Conservation (phyloP, 2,888 invertebrate species). For the Nezara viridula region DNA sequence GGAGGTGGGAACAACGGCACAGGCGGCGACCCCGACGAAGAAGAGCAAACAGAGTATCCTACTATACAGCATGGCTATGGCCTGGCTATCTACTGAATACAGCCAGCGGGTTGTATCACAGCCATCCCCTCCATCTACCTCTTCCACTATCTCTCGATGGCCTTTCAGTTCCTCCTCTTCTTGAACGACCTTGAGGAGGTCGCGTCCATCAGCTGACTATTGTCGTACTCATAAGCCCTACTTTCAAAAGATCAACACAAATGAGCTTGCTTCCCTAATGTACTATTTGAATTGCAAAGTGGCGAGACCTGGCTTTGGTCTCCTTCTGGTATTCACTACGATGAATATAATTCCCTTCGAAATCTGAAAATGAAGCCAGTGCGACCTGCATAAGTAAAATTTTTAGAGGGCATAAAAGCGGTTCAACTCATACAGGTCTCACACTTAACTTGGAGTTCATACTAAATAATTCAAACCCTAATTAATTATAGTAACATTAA, state of each 20-base stretch:
- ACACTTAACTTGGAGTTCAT: too few relatives aligned
- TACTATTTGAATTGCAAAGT: background rate
- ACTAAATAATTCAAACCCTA: too few relatives aligned
- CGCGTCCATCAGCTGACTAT: background rate
- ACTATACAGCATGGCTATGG: background rate
- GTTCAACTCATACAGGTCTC: too few relatives aligned
- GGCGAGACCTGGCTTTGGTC: background rate
- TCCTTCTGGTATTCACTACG: background rate
- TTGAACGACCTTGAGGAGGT: background rate
- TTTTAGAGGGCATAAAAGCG: background rate
- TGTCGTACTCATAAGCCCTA: background rate
- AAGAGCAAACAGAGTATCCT: background rate
- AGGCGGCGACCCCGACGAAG: background rate
- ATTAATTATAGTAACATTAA: too few relatives aligned
- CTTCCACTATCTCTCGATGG: background rate
- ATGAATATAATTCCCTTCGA: background rate
- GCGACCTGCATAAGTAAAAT: background rate
- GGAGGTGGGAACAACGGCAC: background rate
- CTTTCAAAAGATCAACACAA: background rate
- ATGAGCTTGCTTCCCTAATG: background rate
- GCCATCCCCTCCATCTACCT: background rate
- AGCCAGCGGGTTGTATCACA: background rate
- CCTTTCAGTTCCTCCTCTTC: background rate
- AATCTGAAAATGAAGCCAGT: background rate
- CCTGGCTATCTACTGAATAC: background rate